Evolutionary conservation across 2,113 vertebrate genomes (phyloP), one percentile per base, ranked within the genome.

Genomic region (Tragelaphus strepsiceros): DNA sequence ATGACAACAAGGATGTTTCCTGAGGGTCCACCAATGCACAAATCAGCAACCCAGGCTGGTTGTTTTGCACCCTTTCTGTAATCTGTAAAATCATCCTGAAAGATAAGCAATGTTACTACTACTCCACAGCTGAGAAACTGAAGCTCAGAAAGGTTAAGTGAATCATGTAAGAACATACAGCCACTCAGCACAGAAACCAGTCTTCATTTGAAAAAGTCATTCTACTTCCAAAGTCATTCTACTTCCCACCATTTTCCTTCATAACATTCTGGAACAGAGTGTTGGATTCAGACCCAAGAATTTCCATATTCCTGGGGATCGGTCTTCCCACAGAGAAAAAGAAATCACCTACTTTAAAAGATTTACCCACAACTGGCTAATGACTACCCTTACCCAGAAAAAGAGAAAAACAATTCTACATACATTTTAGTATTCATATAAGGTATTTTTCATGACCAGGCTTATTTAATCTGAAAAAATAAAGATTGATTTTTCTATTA

Each of bases 401-500:
- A 14, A 49, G 46, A 61, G 43, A 86, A 77, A 16, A 93, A 12
- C 10, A 67, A 49, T 6, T 92, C 58, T 90, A 74, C 26, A 62
- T 64, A 58, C 11, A 82, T 96, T 91, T 96, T 88, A 58, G 12
- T 78, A 87, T 92, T 74, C 64, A 93, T 59, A 26, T 77, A 93
- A 96, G 56, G 49, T 80, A 94, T 71, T 97, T 95, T 96, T 81
- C 53, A 62, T 49, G 28, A 93, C 32, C 26, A 96, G 67, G 12
- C 83, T 98, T 98, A 96, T 87, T 74, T 93, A 46, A 97, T 46
- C 83, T 67, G 28, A 93, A 93, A 92, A 56, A 87, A 74, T 74
- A 96, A 83, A 97, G 54, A 93, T n/a, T 93, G 56, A 94, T 19
- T 86, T 92, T 97, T 49, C 81, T 97, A 85, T 77, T 96, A 61